Conservation (phyloP, 2,113 vertebrate species). For the Apistogramma diplotaenia region DNA sequence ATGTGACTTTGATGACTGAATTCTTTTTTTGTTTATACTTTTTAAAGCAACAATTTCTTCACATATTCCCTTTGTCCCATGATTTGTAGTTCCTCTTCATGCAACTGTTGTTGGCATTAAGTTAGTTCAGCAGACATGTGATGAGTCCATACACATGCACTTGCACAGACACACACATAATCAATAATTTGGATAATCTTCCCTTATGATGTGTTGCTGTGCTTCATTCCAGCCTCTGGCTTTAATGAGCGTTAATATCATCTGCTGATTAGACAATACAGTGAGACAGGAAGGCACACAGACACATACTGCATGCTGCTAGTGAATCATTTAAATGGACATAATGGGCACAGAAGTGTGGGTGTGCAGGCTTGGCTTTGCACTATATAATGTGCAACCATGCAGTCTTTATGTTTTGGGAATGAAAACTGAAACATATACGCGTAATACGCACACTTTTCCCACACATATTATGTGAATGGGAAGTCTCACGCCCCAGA, state of each 20-base stretch:
- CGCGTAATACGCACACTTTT: conserved; percentile 1
- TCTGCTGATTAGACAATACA: conserved; percentile 41
- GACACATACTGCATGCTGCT: background rate
- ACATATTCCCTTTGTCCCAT: background rate
- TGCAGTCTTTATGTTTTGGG: conserved; percentile 10
- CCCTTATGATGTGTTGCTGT: conserved; percentile 4
- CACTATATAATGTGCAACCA: conserved; percentile 3
- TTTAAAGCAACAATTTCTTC: background rate
- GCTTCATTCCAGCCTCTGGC: background rate
- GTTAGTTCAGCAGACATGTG: background rate
- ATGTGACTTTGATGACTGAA: conserved; percentile 4
- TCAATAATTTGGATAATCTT: conserved; percentile 19
- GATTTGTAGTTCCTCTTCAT: background rate
- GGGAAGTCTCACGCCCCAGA: conserved; percentile 43
- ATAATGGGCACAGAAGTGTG: conserved; percentile 27
- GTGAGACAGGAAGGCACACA: background rate
- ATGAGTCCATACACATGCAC: background rate
- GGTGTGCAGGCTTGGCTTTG: conserved; percentile 4
- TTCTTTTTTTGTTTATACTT: conserved; percentile 19
- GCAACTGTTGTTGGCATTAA: conserved; percentile 1
- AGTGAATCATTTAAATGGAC: conserved; percentile 38
- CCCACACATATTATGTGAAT: conserved; percentile 26
- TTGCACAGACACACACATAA: background rate
- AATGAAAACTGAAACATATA: conserved; percentile 6
- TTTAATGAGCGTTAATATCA: conserved; percentile 26